Evolutionary conservation across 2,888 invertebrate genomes (phyloP).

Genomic region (Amphipoea oculea): DNA sequence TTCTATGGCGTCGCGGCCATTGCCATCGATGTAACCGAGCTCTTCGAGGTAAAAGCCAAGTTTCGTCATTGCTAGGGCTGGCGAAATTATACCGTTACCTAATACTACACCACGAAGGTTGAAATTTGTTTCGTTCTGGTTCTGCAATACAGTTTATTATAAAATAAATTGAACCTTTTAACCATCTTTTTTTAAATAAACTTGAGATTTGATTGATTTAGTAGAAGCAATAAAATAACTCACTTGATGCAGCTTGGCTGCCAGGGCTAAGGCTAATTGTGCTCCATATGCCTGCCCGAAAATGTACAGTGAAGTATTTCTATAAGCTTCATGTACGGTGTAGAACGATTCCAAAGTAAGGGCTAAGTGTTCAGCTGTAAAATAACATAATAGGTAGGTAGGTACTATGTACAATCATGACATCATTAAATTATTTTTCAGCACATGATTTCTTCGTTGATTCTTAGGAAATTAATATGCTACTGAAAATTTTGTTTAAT

Average conservation of each 20-base stretch:
- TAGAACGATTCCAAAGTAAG: conserved; percentile 93
- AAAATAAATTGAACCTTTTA: neutral
- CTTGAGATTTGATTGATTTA: conserved; percentile 1
- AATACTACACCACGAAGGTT: conserved; percentile 91
- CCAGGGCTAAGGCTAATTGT: conserved; percentile 95
- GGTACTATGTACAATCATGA: neutral
- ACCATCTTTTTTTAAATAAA: neutral
- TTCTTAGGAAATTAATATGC: neutral
- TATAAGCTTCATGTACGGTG: conserved; percentile 91
- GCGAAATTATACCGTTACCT: conserved; percentile 96
- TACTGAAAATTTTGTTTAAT: neutral
- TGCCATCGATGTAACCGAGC: conserved; percentile 92
- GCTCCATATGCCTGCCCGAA: conserved; percentile 97
- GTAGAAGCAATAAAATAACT: conserved; percentile 43
- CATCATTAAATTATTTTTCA: neutral
- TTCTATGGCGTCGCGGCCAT: conserved; percentile 91
- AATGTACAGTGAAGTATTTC: conserved; percentile 93
- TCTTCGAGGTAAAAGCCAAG: conserved; percentile 86
- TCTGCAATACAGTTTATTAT: conserved; percentile 27
- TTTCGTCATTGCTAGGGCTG: conserved; percentile 84
- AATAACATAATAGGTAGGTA: conserved; percentile 4
- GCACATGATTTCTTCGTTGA: too few relatives aligned
- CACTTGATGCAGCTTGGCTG: conserved; percentile 87
- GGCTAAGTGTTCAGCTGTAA: conserved; percentile 92
- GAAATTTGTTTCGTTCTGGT: conserved; percentile 4